Evolutionary conservation across 2,797 vertebrate species (phyloP), one percentile per base, ranked within the genome.

Genomic region (Chromis chromis): DNA sequence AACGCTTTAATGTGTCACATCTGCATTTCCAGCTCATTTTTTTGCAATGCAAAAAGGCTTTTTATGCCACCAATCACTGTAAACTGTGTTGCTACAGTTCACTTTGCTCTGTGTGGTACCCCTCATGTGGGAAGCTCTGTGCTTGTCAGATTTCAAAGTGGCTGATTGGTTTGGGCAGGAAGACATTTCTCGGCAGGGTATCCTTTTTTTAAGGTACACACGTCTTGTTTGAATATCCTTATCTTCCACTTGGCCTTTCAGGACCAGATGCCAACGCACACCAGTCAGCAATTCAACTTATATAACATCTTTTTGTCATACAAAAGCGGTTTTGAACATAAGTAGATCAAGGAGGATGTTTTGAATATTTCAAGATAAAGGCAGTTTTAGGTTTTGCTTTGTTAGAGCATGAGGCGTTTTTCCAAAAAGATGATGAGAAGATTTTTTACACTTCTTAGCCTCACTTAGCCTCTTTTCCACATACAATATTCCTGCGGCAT

Each of bases 291-390:
- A 65, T 79, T 84, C 70, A 75, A 84, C 40, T 80, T 86, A 84
- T 4, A 1, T 67, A 89, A 85, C 31, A 63, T 79, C 31, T 68
- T 55, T 86, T 84, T 88, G 75, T 85, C 76, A 83, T 81, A 72
- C 68, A 80, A 76, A 90, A 70, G 40, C 8, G 6, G 6, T 73
- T 86, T 81, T 76, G 49, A 81, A 85, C 86, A 68, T 74, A 81
- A 81, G 70, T 44, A 64, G 86, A 83, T 84, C 66, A 86, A 82
- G 61, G 56, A 12, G 53, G 65, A 54, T 72, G 55, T 74, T 83
- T 76, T 86, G 76, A 90, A 86, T 82, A 82, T 81, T 91, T 90
- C 68, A 86, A 66, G 71, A 86, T 73, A 59, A 81, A 79, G 68
- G 66, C 42, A 1, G 39, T 77, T 81, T 78, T 71, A 74, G 69